Evolutionary conservation across 2,113 vertebrate genomes (phyloP), one percentile per base, ranked within the genome.

Genomic region (Triplophysa tibetana): DNA sequence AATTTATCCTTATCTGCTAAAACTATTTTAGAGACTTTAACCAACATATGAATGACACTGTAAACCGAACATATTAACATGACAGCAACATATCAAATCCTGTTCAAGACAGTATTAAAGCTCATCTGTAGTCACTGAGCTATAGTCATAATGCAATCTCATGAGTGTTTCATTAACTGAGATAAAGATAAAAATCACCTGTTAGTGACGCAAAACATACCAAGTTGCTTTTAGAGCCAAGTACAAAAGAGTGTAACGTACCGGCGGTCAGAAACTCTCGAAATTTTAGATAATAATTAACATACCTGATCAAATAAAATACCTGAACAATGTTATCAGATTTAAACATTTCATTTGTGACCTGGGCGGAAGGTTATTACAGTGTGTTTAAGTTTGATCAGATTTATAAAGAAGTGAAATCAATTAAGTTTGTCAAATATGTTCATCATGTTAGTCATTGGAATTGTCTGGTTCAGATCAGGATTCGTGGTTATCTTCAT

Each of bases 391-490:
- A 33, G 33, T 33, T 33, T 33, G 33, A 6, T 29, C 26, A 29
- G 33, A 33, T 5, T 33, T 33, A 5, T 11, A 45, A 45, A 11
- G 43, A 45, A 45, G 11, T 45, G 11, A 11, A 45, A 11, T 45
- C 43, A 43, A 43, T 43, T 7, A 43, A 24, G 24, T 24, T 24
- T 2, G 2, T 29, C 41, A 11, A 52, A 60, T 19, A 6, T n/a
- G 45, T 38, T 29, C 21, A 38, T 43, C 17, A 45, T 75, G n/a
- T 80, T 70, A 41, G 66, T 76, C 10, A 41, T 78, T 80, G 23
- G 63, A 13, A 23, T 70, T 17, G 41, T 48, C 24, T 41, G 1
- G 19, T 17, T 56, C 78, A 89, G 88, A 88, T 77, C 86, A 90
- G 45, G 58, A 78, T 0, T 4, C 63, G 3, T 90, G 89, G 89